phyloP scores from a whole-genome alignment of 2,797 vertebrate species.

The Capromys pilorides region DNA sequence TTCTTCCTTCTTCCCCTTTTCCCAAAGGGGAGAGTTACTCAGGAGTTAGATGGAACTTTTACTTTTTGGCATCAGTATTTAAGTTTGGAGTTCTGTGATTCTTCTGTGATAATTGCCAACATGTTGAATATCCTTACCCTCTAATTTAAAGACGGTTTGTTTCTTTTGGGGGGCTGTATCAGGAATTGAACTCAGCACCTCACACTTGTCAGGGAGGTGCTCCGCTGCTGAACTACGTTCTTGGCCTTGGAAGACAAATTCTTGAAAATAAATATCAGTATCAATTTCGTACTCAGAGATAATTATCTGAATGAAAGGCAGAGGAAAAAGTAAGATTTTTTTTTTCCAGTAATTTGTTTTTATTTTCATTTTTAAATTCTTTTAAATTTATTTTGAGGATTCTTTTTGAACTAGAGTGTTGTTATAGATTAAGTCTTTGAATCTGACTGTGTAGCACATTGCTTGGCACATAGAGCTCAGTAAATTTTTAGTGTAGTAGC shows the following conservation, averaged over 20 bases:
- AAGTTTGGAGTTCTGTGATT: not conserved
- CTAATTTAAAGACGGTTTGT: not conserved
- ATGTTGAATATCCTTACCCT: not conserved
- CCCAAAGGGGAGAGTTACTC: slow-evolving; percentile 15
- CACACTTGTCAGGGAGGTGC: not conserved
- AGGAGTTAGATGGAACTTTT: not conserved
- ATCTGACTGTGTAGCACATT: not conserved
- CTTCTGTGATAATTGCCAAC: not conserved
- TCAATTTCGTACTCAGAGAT: slow-evolving; percentile 49
- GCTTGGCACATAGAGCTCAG: slow-evolving; percentile 1
- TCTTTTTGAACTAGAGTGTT: not conserved
- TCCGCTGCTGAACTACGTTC: not conserved
- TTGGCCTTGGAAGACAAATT: not conserved
- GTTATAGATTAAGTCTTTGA: slow-evolving; percentile 33
- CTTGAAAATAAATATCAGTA: slow-evolving; percentile 40
- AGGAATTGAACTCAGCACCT: not conserved
- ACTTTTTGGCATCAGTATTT: not conserved
- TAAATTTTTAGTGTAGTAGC: slow-evolving; percentile 38
- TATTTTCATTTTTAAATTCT: slow-evolving; percentile 54
- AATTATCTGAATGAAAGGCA: slow-evolving; percentile 40
- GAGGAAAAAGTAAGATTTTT: not conserved
- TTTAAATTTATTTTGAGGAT: slow-evolving; percentile 14
- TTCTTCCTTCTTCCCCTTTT: not conserved
- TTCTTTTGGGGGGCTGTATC: not conserved
- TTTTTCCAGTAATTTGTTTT: slow-evolving; percentile 49